Evolutionary conservation across 2,888 invertebrate genomes (phyloP).

Genomic region (Lycophotia porphyrea): DNA sequence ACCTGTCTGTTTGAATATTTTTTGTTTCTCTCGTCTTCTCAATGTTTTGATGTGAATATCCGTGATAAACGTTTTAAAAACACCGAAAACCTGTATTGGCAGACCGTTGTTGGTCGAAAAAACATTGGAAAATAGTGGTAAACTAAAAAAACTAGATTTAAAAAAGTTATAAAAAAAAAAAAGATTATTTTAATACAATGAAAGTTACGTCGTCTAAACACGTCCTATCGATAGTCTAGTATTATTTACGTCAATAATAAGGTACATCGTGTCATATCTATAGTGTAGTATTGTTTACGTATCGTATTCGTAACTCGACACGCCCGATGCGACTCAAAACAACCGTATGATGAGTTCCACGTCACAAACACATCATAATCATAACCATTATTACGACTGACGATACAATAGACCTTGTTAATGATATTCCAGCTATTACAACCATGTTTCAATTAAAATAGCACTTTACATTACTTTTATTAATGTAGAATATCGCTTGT

Average conservation of each 20-base stretch:
- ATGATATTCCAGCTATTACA: slow-evolving; percentile 44
- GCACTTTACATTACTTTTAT: slow-evolving; percentile 37
- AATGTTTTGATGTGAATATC: background rate
- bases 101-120: background rate
- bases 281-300: slow-evolving; percentile 6
- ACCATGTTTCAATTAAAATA: slow-evolving; percentile 32
- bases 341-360: slow-evolving; percentile 41
- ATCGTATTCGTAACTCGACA: slow-evolving; percentile 35
- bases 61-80: slow-evolving; percentile 11
- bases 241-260: background rate
- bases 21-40: background rate
- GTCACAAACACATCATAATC: slow-evolving; percentile 49
- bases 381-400: slow-evolving; percentile 43
- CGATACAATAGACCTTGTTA: slow-evolving; percentile 44
- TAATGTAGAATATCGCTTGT: background rate
- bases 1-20: background rate
- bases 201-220: slow-evolving; percentile 3
- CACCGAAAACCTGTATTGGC: slow-evolving; percentile 4
- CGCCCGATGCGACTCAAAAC: slow-evolving; percentile 31
- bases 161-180: slow-evolving; percentile 1
- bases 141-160: background rate
- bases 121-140: background rate
- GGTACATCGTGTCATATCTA: background rate
- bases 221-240: background rate
- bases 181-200: slow-evolving; percentile 9